Evolutionary conservation across 2,888 invertebrate genomes (phyloP), one percentile per base, ranked within the genome.

Genomic region (Neoitamus cyanurus): DNA sequence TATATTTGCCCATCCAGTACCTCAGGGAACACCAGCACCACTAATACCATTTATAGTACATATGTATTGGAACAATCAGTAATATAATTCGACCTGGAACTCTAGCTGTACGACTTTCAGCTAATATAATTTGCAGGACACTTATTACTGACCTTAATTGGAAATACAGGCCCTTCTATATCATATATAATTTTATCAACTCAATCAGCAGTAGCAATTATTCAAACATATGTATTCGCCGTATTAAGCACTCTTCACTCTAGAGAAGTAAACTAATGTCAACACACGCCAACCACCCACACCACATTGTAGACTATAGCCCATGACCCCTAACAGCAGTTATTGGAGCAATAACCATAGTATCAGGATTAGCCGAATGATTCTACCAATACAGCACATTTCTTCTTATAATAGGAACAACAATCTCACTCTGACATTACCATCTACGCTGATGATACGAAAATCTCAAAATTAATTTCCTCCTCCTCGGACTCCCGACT

Each of bases 61-160:
- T n/a, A 6, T 90, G 94, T 90, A 95, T 95, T 93, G 95, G 95
- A 94, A 93, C 94, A 46, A 94, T 94, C 91, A 95, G 95, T 88
- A 95, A 95, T 92, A 88, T 94, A 87, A 95, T 95, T 90, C 94
- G 94, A 11, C 94, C 95, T 0, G 92, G 93, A 90, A 95, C 95
- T 2, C 90, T 95, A 92, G 93, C 94, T 0, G 93, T 95, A 85
- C 95, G 95, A 87, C 89, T 95, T 92, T 93, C 94, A 4, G 95
- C 95, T n/a, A 95, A 95, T 92, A 95, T 95, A 93, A 94, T 95
- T 92, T n/a, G 94, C 95, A 1, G 95, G 95, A 0, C 94, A 95
- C 90, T 89, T 95, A 90, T 87, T 95, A 89, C 90, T 95, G 92
- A 94, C 94, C 1, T 87, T 95, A 87, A 88, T 94, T 88, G 93